phyloP scores from a whole-genome alignment of 2,113 vertebrate species.

The Thalassarche chlororhynchos region DNA sequence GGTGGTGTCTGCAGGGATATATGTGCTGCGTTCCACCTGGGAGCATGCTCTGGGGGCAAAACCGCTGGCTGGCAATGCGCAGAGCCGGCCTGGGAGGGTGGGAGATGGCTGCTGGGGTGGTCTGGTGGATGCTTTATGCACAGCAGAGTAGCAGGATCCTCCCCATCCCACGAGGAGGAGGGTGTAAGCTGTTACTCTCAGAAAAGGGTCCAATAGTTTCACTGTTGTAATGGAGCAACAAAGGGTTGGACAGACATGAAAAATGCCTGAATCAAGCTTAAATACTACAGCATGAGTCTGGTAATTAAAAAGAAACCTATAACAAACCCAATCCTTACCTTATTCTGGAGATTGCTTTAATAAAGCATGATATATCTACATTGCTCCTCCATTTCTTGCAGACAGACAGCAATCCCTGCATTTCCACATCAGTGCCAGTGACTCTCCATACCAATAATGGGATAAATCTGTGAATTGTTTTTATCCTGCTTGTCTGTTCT shows the following conservation, averaged over 20 bases:
- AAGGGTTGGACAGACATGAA: background rate
- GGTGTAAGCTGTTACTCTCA: background rate
- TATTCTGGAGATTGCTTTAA: background rate
- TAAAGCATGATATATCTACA: background rate
- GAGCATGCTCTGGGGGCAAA: background rate
- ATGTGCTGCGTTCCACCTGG: background rate
- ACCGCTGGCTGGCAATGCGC: accelerated
- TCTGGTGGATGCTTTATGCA: background rate
- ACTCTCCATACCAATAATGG: background rate
- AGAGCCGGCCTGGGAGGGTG: background rate
- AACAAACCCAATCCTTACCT: background rate
- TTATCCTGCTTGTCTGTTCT: background rate
- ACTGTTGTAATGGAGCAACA: background rate
- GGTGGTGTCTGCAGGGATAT: background rate
- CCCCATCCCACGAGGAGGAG: background rate
- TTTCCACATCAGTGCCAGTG: background rate
- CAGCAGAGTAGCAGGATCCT: background rate
- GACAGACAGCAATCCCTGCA: too few species aligned
- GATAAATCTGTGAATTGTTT: background rate
- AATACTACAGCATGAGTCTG: background rate
- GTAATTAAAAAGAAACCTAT: background rate
- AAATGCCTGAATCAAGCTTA: background rate
- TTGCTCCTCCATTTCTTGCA: background rate
- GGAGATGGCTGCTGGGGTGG: background rate
- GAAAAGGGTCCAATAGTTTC: background rate